Base-by-base conservation (phyloP, 2,113 vertebrate genomes). In the Tympanuchus pallidicinctus region DNA sequence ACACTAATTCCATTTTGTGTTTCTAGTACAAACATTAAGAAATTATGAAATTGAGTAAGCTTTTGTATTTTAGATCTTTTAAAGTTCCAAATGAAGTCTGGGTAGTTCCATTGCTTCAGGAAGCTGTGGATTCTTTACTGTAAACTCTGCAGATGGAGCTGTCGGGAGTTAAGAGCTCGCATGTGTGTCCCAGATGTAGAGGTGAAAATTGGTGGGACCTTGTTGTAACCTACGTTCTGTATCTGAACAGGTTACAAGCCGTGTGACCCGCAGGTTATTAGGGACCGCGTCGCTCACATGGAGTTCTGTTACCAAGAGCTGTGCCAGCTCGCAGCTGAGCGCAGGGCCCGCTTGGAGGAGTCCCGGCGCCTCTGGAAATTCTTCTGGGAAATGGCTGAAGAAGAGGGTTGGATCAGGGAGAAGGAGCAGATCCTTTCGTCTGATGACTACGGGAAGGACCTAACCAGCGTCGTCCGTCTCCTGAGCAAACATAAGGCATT, bases 311-410 rank as follows among this genome's bases (percentile, higher is more conserved):
- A 99, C 95, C 98, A 99, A 95, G 99, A 99, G 88, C 97, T 99
- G 61, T 99, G 98, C 87, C 99, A 99, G 97, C 97, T 99, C 9
- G 98, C 99, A 0, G 98, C 98, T 0, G 99, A 99, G 96, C 98
- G 99, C 15, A 97, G 98, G 0, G 98, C 98, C 6, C 98, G 98
- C 30, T 96, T 99, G 40, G 99, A 99, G 92, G 99, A 99, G 92
- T 99, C 99, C 8, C 98, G 99, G 1, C 98, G 99, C 56, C 98
- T 99, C 83, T 99, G 99, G 99, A 99, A 99, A 87, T 99, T 99
- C 97, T 99, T 99, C 97, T 99, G 99, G 99, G 99, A 99, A 94
- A 99, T 99, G 99, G 98, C 99, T 1, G 99, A 99, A 94, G 99
- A 99, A 83, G 99, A 99, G 88, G 98, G 98, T 86, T 99, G 99